phyloP scores from a whole-genome alignment of 2,888 invertebrate species.

The Catocala fraxini region DNA sequence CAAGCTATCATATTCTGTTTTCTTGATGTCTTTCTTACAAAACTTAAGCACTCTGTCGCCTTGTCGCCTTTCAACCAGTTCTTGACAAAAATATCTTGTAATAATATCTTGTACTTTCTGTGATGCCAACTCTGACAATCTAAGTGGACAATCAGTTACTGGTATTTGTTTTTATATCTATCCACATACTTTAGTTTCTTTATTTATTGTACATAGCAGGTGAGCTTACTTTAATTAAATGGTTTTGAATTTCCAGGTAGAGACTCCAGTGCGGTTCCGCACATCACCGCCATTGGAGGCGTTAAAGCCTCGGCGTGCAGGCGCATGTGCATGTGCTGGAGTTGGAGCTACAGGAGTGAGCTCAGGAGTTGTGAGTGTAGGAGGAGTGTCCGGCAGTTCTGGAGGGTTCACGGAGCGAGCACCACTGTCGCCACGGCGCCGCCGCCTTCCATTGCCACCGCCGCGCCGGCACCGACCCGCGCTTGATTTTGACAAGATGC shows the following conservation, averaged over 20 bases:
- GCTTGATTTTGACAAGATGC: slow-evolving; percentile 98
- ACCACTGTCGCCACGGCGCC: slow-evolving; percentile 80
- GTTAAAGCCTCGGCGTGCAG: slow-evolving; percentile 90
- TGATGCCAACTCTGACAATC: too few relatives aligned
- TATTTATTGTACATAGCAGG: neutral
- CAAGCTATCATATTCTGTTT: neutral
- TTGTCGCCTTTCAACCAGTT: too few relatives aligned
- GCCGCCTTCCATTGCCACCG: slow-evolving; percentile 77
- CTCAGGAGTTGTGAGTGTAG: slow-evolving; percentile 78
- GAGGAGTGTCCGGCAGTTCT: slow-evolving; percentile 55
- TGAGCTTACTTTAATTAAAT: neutral
- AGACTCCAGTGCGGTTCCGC: slow-evolving; percentile 95
- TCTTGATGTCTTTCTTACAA: neutral
- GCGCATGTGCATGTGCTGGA: slow-evolving; percentile 83
- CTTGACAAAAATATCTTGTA: too few relatives aligned
- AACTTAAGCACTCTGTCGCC: neutral
- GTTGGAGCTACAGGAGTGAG: slow-evolving; percentile 76
- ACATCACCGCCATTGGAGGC: slow-evolving; percentile 97
- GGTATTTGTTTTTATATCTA: neutral
- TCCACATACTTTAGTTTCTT: neutral
- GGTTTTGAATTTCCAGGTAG: slow-evolving; percentile 83
- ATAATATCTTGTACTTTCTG: too few relatives aligned
- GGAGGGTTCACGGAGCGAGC: slow-evolving; percentile 83
- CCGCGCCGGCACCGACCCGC: slow-evolving; percentile 92
- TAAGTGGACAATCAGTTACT: neutral